Percentiles rank a stretch among this genome's conserved stretches.
Evolutionary conservation across 2,797 vertebrate genomes (phyloP).

Genomic region (Tangara arthus): DNA sequence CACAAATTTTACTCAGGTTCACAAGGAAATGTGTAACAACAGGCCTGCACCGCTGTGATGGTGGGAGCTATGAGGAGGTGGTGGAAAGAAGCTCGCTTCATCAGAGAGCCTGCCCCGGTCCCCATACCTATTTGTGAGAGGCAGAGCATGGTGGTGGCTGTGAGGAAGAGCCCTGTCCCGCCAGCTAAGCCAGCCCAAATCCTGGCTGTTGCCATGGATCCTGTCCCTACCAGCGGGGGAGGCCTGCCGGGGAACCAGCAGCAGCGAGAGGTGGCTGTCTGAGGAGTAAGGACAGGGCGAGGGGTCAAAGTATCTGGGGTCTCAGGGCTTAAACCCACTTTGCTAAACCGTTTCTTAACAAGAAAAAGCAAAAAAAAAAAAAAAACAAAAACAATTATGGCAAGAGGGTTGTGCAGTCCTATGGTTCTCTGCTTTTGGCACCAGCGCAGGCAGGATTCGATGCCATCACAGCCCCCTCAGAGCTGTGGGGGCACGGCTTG

Average conservation of each 20-base stretch:
- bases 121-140: fast-evolving
- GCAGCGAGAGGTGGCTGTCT: fast-evolving
- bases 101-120: too few relatives aligned
- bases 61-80: fast-evolving
- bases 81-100: not conserved
- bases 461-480: not conserved
- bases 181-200: not conserved
- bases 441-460: fast-evolving
- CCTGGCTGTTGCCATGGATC: not conserved
- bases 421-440: not conserved
- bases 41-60: fast-evolving
- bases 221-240: fast-evolving
- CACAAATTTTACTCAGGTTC: not conserved
- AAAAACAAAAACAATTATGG: not conserved
- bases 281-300: fast-evolving
- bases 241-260: fast-evolving
- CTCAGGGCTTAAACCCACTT: not conserved
- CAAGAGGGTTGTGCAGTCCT: not conserved
- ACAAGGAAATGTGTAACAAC: not conserved
- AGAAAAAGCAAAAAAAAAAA: not conserved
- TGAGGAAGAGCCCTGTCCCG: not conserved
- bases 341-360: not conserved
- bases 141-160: not conserved
- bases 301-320: fast-evolving
- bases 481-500: fast-evolving